phyloP scores from a whole-genome alignment of 2,888 invertebrate species.

The Eucera pruinosa region DNA sequence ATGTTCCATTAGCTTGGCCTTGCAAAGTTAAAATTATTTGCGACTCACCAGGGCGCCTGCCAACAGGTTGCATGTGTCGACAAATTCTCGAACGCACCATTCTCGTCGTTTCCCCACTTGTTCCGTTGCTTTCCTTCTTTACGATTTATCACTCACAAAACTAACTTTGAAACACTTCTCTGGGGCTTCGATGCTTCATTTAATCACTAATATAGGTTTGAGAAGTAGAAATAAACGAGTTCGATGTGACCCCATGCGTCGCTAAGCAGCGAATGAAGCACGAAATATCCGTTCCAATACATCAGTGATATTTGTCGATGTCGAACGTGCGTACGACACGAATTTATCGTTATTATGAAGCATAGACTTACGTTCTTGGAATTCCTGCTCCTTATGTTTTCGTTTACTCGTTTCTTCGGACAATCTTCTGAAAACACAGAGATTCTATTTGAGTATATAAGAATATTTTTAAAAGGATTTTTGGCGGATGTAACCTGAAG shows the following conservation, averaged over 20 bases:
- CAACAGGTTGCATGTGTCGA: not conserved
- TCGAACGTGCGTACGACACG: not conserved
- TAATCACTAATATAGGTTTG: not conserved
- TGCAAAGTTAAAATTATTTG: not conserved
- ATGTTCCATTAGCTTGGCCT: not conserved
- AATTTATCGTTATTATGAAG: not conserved
- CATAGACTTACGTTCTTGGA: not conserved
- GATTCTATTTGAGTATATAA: no score
- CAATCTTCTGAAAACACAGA: no score
- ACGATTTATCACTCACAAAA: not conserved
- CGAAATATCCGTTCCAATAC: no score
- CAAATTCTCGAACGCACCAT: no score
- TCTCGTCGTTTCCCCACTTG: no score
- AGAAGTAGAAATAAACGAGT: not conserved
- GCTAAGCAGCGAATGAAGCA: not conserved
- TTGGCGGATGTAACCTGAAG: no score
- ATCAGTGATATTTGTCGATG: no score
- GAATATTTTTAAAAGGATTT: no score
- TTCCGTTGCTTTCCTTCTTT: not conserved
- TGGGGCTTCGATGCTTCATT: no score
- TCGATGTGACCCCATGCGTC: not conserved
- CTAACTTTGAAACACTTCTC: not conserved
- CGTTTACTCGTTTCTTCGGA: no score
- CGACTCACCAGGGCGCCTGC: not conserved
- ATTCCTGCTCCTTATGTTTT: not conserved